phyloP scores from a whole-genome alignment of 1,140 invertebrate genomes.

The Carcinoscorpius rotundicauda region DNA sequence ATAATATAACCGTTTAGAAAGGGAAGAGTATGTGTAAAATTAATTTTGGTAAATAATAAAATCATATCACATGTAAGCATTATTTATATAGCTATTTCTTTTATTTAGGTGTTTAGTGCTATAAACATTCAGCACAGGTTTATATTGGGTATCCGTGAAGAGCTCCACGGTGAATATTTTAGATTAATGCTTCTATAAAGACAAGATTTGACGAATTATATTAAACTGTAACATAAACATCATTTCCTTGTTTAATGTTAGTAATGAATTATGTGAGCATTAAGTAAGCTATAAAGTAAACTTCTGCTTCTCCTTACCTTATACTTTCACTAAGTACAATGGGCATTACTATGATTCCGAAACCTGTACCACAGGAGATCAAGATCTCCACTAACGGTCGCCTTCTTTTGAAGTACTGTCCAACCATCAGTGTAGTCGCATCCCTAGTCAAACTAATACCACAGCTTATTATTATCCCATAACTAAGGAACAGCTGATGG shows the following conservation, averaged over 20 bases:
- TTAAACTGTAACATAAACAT: not conserved
- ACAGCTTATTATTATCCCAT: conserved; percentile 59
- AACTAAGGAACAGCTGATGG: conserved; percentile 82
- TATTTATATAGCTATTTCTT: no score
- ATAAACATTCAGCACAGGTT: no score
- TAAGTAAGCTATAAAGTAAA: not conserved
- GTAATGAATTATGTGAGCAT: not conserved
- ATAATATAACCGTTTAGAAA: no score
- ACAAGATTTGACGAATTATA: not conserved
- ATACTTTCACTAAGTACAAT: conserved; percentile 49
- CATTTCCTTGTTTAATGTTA: not conserved
- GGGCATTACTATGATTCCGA: conserved; percentile 74
- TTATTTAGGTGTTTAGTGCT: no score
- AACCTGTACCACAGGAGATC: conserved; percentile 68
- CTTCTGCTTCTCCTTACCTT: not conserved
- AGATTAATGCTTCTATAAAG: not conserved
- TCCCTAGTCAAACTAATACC: conserved; percentile 72
- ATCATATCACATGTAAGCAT: no score
- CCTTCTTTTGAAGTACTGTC: conserved; percentile 74
- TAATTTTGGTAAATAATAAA: no score
- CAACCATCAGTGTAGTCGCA: conserved; percentile 68
- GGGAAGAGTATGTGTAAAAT: no score
- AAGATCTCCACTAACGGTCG: conserved; percentile 84
- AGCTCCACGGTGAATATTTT: not conserved
- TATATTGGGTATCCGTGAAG: not conserved